Evolutionary conservation across 1,140 invertebrate genomes (phyloP).

Genomic region (Battus philenor): DNA sequence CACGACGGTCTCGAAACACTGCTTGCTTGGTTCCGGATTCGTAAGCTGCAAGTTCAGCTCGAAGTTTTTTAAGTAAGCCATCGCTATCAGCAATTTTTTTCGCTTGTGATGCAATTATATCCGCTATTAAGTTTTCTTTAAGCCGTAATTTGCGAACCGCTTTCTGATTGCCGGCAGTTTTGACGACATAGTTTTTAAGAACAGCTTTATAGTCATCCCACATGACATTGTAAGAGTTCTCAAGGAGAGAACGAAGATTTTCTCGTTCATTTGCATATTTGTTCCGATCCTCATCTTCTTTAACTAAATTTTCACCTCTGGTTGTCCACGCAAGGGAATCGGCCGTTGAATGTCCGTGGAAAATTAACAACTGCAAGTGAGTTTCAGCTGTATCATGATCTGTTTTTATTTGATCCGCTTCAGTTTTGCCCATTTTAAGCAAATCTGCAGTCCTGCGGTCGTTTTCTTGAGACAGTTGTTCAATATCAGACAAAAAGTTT

Average conservation of each 20-base stretch:
- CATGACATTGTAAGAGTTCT: conserved; percentile 49
- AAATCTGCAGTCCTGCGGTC: conserved; percentile 38
- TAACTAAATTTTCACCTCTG: conserved; percentile 62
- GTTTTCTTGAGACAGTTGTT: conserved; percentile 47
- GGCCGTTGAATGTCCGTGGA: conserved; percentile 51
- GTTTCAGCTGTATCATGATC: conserved; percentile 62
- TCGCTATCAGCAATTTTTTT: conserved; percentile 64
- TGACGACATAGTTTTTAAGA: conserved; percentile 49
- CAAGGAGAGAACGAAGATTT: conserved; percentile 54
- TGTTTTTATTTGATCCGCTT: conserved; percentile 30
- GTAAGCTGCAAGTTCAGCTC: conserved; percentile 51
- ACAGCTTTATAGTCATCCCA: conserved; percentile 66
- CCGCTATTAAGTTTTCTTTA: conserved; percentile 69
- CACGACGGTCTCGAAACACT: conserved; percentile 55
- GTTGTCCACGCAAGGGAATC: conserved; percentile 56
- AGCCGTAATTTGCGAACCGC: conserved; percentile 49
- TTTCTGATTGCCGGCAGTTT: conserved; percentile 63
- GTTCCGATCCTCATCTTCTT: conserved; percentile 57
- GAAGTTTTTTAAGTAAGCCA: conserved; percentile 45
- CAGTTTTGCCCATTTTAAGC: conserved; percentile 45
- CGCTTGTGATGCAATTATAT: conserved; percentile 61
- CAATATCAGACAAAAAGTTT: conserved; percentile 58
- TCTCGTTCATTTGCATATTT: conserved; percentile 52
- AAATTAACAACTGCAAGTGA: conserved; percentile 56
- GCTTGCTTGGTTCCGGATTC: conserved; percentile 67